These are phyloP conservation scores for Oryzias sinensis DNA, from an alignment of 2,797 vertebrate species.

Conservation along the genomic window DNA sequence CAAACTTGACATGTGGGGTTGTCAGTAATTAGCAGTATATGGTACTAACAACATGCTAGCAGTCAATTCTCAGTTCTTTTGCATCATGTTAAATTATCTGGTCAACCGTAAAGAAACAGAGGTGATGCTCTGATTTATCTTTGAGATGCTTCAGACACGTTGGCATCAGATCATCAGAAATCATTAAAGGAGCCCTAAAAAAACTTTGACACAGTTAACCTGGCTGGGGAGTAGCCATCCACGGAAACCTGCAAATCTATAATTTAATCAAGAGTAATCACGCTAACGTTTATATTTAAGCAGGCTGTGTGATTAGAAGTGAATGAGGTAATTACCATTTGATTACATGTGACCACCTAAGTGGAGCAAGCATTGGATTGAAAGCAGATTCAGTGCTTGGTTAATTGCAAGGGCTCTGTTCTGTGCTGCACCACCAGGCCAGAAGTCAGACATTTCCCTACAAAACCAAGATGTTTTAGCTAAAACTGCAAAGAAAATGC, in stretches of 20 bases:
- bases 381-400: slow-evolving; percentile 12
- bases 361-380: slow-evolving; percentile 13
- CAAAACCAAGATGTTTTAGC: background rate
- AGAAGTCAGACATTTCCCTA: background rate
- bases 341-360: slow-evolving; percentile 34
- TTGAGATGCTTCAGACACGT: background rate
- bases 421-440: background rate
- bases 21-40: too few relatives aligned
- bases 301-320: slow-evolving; percentile 31
- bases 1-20: too few relatives aligned
- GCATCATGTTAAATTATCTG: too few relatives aligned
- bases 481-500: background rate
- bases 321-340: slow-evolving; percentile 42
- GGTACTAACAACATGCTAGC: too few relatives aligned
- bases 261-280: slow-evolving; percentile 31
- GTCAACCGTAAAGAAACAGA: background rate
- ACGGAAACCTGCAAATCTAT: slow-evolving; percentile 31
- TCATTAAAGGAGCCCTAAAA: background rate
- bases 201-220: slow-evolving; percentile 1
- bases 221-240: slow-evolving; percentile 5
- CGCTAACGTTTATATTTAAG: slow-evolving; percentile 31
- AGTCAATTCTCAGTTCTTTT: too few relatives aligned
- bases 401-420: slow-evolving; percentile 6
- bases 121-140: background rate
- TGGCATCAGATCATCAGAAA: background rate